Percentiles rank a stretch among this genome's conserved stretches.
These are phyloP conservation scores for Heliconius himera DNA, from an alignment of 1,140 invertebrate species.

Conservation along the genomic window DNA sequence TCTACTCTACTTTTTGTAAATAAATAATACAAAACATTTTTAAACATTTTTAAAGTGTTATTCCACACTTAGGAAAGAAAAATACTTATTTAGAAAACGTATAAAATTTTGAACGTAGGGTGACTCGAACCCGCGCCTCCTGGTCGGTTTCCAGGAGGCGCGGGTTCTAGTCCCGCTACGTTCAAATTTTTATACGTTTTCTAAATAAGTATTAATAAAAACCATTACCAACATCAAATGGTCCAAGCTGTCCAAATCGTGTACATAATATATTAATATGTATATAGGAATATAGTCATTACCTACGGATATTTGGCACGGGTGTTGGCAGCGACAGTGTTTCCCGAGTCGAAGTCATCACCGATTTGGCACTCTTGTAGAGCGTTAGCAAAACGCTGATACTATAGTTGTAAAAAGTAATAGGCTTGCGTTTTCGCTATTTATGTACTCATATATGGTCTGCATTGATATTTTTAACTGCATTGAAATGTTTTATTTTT, in stretches of 20 bases:
- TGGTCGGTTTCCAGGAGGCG: too few species aligned
- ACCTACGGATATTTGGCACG: constrained; percentile 45
- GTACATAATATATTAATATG: neutral
- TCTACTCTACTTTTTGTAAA: neutral
- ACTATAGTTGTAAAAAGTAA: constrained; percentile 25
- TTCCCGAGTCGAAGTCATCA: constrained; percentile 50
- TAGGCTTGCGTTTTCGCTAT: constrained; percentile 3
- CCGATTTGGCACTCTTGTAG: constrained; percentile 53
- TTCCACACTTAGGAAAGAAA: too few species aligned
- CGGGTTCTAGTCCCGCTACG: too few species aligned
- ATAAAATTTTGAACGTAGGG: too few species aligned
- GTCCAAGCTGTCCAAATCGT: neutral
- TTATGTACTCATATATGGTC: constrained; percentile 6
- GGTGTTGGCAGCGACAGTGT: constrained; percentile 45
- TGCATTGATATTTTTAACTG: neutral
- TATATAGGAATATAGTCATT: constrained; percentile 31
- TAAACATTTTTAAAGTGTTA: too few species aligned
- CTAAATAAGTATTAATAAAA: too few species aligned
- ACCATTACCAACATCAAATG: neutral
- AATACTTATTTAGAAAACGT: too few species aligned
- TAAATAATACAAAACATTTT: too few species aligned
- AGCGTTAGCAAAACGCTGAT: constrained; percentile 53
- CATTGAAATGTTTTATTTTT: neutral
- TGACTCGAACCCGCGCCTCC: too few species aligned
- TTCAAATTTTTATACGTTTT: too few species aligned